Evolutionary conservation across 1,140 invertebrate species (phyloP), one percentile per base, ranked within the genome.

Genomic region (Ostrea edulis): DNA sequence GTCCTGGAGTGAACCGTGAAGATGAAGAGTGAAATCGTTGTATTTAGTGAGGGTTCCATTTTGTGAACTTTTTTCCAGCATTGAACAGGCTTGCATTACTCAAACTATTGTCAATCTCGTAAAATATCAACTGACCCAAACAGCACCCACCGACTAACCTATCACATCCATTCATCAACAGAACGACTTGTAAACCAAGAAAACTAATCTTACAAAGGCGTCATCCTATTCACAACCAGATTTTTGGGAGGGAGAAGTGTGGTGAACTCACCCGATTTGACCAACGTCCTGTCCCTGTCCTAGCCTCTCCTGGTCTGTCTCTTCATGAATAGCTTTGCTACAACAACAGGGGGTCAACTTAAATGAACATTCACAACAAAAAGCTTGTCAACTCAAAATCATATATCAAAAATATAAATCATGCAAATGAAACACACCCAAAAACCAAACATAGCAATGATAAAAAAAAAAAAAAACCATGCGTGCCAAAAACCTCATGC

Each of bases 301-400:
- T 5, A 84, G 53, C n/a, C 82, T 55, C 52, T 89, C 88, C 35
- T 53, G 62, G 22, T 89, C 88, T n/a, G 52, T 54, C 35, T 87
- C 88, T 62, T 89, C 88, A 87, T 84, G 84, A 53, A 89, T 89
- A n/a, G 86, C 88, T 85, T 82, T 87, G 52, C 87, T 86, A 58
- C 68, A 77, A 77, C 68, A 77, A 84, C 68, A 54, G 29, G 22
- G 25, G 35, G 53, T 29, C 20, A 85, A 35, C 22, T 22, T 58
- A 62, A 44, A 62, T 7, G 2, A 62, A 62, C 58, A 62, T n/a
- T 77, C 68, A 29, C 11, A 77, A 29, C 8, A 77, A 29, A n/a
- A 62, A 44, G 58, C 17, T 20, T 17, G 0, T 62, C 4, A 14
- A 14, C 17, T 4, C 58, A 62, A n/a, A 62, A n/a, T 20, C 5